A percentile compares a stretch with the other conserved stretches of the same genome.
Conservation (phyloP, 2,797 vertebrate species). For the Austrolebias charrua region DNA sequence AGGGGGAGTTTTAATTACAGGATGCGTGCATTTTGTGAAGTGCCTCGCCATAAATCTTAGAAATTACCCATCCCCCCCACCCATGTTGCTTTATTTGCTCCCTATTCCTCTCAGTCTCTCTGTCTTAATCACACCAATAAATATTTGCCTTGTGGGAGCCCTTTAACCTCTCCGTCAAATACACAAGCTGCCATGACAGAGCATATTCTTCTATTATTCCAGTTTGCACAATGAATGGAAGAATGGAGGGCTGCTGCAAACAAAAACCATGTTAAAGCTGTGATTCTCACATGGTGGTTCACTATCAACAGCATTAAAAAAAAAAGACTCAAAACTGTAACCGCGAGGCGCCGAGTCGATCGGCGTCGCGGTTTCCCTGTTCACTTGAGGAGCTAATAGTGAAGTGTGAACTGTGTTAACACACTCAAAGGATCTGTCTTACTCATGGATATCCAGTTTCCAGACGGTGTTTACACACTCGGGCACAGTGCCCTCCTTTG, state of each 20-base stretch:
- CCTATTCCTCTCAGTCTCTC: slow-evolving; percentile 15
- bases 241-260: neutral
- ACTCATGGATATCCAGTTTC: slow-evolving; percentile 40
- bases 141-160: slow-evolving; percentile 48
- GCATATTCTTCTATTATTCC: neutral
- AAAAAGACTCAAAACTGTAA: neutral
- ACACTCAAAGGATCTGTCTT: slow-evolving; percentile 19
- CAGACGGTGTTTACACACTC: slow-evolving; percentile 23
- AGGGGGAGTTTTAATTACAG: slow-evolving; percentile 82
- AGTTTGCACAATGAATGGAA: neutral
- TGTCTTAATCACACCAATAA: slow-evolving; percentile 64
- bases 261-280: slow-evolving; percentile 3
- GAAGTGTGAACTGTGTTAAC: slow-evolving; percentile 38
- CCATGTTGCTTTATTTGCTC: slow-evolving; percentile 53
- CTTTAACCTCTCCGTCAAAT: slow-evolving; percentile 8
- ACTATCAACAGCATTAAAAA: no score
- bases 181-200: slow-evolving; percentile 16
- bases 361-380: slow-evolving; percentile 15
- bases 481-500: slow-evolving; percentile 17
- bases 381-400: slow-evolving; percentile 7
- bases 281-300: slow-evolving; percentile 3
- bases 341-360: slow-evolving; percentile 9
- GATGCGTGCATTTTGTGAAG: slow-evolving; percentile 80
- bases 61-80: slow-evolving; percentile 56
- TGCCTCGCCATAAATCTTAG: slow-evolving; percentile 78